phyloP scores from a whole-genome alignment of 2,888 invertebrate genomes.

The Atherix ibis region DNA sequence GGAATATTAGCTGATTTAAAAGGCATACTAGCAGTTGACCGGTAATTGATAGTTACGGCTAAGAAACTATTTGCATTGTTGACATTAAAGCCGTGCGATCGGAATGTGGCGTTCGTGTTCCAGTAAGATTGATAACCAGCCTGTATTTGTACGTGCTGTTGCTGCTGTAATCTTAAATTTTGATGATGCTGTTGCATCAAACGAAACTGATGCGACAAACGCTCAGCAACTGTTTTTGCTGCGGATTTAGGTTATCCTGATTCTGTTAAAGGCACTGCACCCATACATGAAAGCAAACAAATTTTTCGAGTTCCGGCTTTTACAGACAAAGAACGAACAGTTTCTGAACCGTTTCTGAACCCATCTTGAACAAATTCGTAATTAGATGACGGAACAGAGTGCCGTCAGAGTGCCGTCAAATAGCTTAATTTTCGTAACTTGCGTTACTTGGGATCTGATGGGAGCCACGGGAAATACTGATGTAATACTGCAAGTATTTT shows the following conservation, averaged over 20 bases:
- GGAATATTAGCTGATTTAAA: slow-evolving; percentile 33
- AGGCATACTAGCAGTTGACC: slow-evolving; percentile 35
- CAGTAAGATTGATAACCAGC: slow-evolving; percentile 21
- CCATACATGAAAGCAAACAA: no score
- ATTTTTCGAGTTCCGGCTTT: no score
- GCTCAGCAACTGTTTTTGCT: slow-evolving; percentile 67
- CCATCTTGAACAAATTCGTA: no score
- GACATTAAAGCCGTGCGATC: slow-evolving; percentile 35
- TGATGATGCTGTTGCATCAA: slow-evolving; percentile 60
- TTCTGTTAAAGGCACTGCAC: slow-evolving; percentile 76
- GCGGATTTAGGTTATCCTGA: slow-evolving; percentile 56
- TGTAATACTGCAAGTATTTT: no score
- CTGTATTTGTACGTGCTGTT: slow-evolving; percentile 15
- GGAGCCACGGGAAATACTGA: no score
- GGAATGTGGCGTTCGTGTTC: slow-evolving; percentile 21
- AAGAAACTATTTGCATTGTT: slow-evolving; percentile 26
- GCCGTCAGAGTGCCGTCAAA: no score
- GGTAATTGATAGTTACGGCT: slow-evolving; percentile 32
- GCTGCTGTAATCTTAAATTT: slow-evolving; percentile 31
- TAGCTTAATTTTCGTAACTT: no score
- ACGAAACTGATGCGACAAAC: slow-evolving; percentile 68
- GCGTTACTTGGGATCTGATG: no score
- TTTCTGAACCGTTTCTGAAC: no score
- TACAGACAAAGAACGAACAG: no score
- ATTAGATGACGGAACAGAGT: no score